Conservation (phyloP, 1,140 invertebrate species). For the Rhopalosiphum padi region DNA sequence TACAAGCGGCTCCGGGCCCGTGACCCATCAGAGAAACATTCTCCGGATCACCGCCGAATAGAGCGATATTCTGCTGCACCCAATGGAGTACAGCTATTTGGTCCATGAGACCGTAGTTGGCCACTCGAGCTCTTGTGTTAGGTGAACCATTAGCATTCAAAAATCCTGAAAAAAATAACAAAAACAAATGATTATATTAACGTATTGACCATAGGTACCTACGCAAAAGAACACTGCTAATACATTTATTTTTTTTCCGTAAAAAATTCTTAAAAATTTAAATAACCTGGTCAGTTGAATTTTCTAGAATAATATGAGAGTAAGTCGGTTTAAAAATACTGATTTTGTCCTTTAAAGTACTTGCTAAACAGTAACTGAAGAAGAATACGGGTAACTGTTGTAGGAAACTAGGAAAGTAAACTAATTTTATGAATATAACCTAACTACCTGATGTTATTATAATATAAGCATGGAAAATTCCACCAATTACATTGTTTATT, state of each 20-base stretch:
- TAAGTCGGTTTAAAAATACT: too few relatives aligned
- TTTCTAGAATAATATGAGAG: too few relatives aligned
- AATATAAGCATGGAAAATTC: too few relatives aligned
- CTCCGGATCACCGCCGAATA: conserved; percentile 87
- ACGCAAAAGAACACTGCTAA: background rate
- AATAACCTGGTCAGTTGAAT: too few relatives aligned
- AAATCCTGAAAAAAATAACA: conserved; percentile 70
- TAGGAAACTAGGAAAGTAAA: too few relatives aligned
- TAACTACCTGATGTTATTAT: too few relatives aligned
- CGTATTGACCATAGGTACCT: too few relatives aligned
- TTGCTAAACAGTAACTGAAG: too few relatives aligned
- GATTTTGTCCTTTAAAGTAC: too few relatives aligned
- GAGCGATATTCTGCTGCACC: conserved; percentile 89
- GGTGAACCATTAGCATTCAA: conserved; percentile 84
- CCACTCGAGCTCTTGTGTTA: conserved; percentile 79
- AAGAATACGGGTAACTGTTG: too few relatives aligned
- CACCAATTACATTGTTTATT: too few relatives aligned
- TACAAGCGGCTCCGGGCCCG: conserved; percentile 92
- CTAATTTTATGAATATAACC: too few relatives aligned
- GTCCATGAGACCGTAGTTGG: conserved; percentile 94
- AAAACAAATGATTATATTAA: background rate
- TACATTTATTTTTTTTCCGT: background rate
- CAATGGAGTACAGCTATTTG: conserved; percentile 90
- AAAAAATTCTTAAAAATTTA: background rate
- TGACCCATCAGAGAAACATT: conserved; percentile 92